Conservation (phyloP, 2,888 invertebrate species). For the Drosophila robusta region DNA sequence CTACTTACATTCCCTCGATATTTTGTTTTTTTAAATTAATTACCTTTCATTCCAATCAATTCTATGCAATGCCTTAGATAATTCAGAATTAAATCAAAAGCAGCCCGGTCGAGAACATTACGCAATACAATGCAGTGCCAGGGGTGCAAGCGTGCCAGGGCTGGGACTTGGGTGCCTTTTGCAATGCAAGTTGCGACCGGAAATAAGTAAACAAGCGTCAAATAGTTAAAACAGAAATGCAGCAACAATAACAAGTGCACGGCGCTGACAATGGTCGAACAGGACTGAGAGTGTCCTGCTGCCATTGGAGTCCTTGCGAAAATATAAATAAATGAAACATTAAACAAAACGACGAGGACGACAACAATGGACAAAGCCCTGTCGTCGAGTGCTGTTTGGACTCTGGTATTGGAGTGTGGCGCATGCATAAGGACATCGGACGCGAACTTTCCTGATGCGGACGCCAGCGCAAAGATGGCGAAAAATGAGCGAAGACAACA, state of each 20-base stretch:
- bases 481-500: slow-evolving; percentile 82
- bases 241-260: slow-evolving; percentile 17
- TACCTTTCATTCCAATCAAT: neutral
- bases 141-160: neutral
- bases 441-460: slow-evolving; percentile 14
- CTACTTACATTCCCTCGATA: too few species aligned
- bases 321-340: slow-evolving; percentile 79
- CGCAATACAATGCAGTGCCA: slow-evolving; percentile 10
- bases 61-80: slow-evolving; percentile 7
- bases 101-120: slow-evolving; percentile 13
- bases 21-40: too few species aligned
- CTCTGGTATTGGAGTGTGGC: slow-evolving; percentile 28
- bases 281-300: slow-evolving; percentile 27
- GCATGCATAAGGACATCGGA: slow-evolving; percentile 49
- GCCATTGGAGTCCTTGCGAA: slow-evolving; percentile 41
- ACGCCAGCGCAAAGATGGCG: slow-evolving; percentile 59
- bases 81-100: slow-evolving; percentile 28
- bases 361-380: slow-evolving; percentile 46
- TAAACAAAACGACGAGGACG: slow-evolving; percentile 58
- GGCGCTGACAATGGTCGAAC: slow-evolving; percentile 46
- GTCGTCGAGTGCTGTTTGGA: slow-evolving; percentile 5
- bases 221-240: slow-evolving; percentile 71
- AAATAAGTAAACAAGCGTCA: slow-evolving; percentile 82
- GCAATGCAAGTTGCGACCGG: slow-evolving; percentile 66
- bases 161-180: slow-evolving; percentile 16